Evolutionary conservation across 1,140 invertebrate species (phyloP).

Genomic region (Thaumetopoea pityocampa): DNA sequence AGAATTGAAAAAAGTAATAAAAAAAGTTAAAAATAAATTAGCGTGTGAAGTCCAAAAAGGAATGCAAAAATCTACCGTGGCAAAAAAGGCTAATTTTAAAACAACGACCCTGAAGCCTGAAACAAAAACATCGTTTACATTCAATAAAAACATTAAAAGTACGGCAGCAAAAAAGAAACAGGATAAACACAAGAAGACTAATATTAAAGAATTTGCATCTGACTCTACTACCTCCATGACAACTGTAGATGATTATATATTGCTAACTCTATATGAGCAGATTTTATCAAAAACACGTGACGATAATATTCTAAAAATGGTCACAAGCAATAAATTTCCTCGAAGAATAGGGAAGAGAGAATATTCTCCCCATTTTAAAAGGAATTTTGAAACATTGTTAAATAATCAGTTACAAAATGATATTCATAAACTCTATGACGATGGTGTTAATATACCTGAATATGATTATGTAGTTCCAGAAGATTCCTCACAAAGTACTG

Average conservation of each 20-base stretch:
- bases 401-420: slow-evolving; percentile 22
- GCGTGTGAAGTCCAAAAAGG: slow-evolving; percentile 30
- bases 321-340: slow-evolving; percentile 19
- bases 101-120: background rate
- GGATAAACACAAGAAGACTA: background rate
- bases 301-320: slow-evolving; percentile 32
- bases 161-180: background rate
- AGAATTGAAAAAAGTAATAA: slow-evolving; percentile 39
- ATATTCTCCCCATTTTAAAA: slow-evolving; percentile 16
- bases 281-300: slow-evolving; percentile 39
- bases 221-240: slow-evolving; percentile 3
- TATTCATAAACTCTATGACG: slow-evolving; percentile 18
- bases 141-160: too few relatives aligned
- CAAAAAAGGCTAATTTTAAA: slow-evolving; percentile 23
- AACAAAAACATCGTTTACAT: slow-evolving; percentile 16
- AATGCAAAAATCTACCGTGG: slow-evolving; percentile 24
- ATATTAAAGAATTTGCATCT: too few relatives aligned
- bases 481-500: background rate
- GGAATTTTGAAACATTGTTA: slow-evolving; percentile 18
- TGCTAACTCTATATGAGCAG: slow-evolving; percentile 46
- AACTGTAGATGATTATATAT: slow-evolving; percentile 37
- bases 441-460: slow-evolving; percentile 5
- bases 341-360: slow-evolving; percentile 2
- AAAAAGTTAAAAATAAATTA: slow-evolving; percentile 41
- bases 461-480: slow-evolving; percentile 6